Conservation (phyloP, 2,888 invertebrate species). For the Xestobium rufovillosum region DNA sequence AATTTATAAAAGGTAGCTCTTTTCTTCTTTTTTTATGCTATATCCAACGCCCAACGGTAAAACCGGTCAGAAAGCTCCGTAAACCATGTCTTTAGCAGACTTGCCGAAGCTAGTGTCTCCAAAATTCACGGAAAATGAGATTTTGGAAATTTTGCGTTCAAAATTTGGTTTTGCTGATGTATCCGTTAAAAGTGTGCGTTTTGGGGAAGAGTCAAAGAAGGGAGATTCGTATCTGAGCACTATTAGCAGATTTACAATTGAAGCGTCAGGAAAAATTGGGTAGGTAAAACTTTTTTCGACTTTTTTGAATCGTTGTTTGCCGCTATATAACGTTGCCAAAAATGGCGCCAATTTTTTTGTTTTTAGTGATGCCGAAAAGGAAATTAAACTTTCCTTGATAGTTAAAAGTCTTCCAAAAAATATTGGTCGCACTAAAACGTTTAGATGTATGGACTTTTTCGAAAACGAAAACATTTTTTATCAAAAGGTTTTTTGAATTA, state of each 20-base stretch:
- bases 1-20: too few relatives aligned
- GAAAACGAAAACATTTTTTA: conserved; percentile 65
- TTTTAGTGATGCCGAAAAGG: background rate
- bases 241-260: conserved; percentile 52
- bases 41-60: too few relatives aligned
- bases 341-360: background rate
- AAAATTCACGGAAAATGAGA: conserved; percentile 25
- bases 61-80: too few relatives aligned
- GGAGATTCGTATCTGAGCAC: conserved; percentile 66
- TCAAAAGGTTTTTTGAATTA: conserved; percentile 33
- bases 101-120: conserved; percentile 24
- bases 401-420: conserved; percentile 62
- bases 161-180: conserved; percentile 23
- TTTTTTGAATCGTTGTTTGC: background rate
- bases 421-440: conserved; percentile 55
- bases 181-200: conserved; percentile 42
- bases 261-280: conserved; percentile 39
- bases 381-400: conserved; percentile 5
- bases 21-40: too few relatives aligned
- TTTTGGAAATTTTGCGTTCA: conserved; percentile 26
- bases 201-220: conserved; percentile 46
- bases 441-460: conserved; percentile 59
- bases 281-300: conserved; percentile 15
- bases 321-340: conserved; percentile 10
- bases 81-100: too few relatives aligned